phyloP scores from a whole-genome alignment of 1,140 invertebrate species.

The Brachionus calyciflorus region DNA sequence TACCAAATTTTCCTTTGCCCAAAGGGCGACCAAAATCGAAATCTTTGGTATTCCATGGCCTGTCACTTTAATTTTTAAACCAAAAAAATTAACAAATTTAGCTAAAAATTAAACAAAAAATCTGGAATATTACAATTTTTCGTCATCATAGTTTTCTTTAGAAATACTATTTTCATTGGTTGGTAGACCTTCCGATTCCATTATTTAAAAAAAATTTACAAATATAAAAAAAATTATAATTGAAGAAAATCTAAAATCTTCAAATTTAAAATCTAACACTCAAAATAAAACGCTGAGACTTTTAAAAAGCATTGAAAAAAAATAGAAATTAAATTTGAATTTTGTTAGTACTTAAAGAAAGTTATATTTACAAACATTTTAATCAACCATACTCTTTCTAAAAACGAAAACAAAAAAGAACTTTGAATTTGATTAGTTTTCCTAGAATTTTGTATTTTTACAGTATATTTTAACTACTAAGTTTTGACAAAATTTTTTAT shows the following conservation, averaged over 20 bases:
- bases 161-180: background rate
- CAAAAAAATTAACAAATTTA: background rate
- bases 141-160: constrained; percentile 14
- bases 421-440: too few species aligned
- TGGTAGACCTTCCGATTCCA: background rate
- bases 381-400: too few species aligned
- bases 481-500: too few species aligned
- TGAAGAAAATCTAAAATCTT: background rate
- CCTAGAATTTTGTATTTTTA: too few species aligned
- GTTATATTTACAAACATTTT: too few species aligned
- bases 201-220: background rate
- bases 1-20: constrained; percentile 97
- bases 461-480: too few species aligned
- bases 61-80: background rate
- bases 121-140: constrained; percentile 7
- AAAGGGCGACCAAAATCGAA: constrained; percentile 91
- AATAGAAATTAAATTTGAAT: too few species aligned
- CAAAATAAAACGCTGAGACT: too few species aligned
- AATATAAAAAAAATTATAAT: background rate
- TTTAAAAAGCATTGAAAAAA: too few species aligned
- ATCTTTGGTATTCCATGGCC: constrained; percentile 66
- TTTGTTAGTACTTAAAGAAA: too few species aligned
- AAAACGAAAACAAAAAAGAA: too few species aligned
- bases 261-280: background rate
- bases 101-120: background rate